These are phyloP conservation scores for Chionomys nivalis DNA, from an alignment of 2,113 vertebrate genomes.

Conservation along the genomic window DNA sequence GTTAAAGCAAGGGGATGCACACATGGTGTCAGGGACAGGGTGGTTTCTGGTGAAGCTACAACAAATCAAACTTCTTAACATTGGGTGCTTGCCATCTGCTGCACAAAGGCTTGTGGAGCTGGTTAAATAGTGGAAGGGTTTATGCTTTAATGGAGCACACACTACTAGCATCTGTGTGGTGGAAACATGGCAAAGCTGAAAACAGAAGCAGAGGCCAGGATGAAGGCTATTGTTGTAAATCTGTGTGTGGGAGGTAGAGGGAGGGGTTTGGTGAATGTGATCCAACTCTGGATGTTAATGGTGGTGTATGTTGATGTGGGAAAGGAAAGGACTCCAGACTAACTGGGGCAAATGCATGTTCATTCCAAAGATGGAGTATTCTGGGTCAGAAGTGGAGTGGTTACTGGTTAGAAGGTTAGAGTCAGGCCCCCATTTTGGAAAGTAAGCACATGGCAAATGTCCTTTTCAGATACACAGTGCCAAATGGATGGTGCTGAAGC, in stretches of 20 bases:
- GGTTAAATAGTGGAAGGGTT: neutral
- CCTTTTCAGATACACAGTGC: neutral
- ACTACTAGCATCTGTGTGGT: neutral
- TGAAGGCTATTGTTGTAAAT: fast-evolving
- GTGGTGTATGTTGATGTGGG: neutral
- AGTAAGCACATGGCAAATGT: neutral
- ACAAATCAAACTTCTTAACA: neutral
- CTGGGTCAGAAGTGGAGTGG: neutral
- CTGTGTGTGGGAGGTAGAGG: neutral
- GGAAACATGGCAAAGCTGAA: neutral
- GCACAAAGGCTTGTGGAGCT: neutral
- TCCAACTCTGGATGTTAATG: neutral
- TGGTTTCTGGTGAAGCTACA: neutral
- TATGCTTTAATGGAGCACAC: neutral
- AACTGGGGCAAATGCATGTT: neutral
- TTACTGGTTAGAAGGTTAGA: neutral
- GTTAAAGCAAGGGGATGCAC: neutral
- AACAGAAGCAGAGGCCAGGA: neutral
- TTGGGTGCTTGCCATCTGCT: neutral
- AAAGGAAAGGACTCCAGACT: neutral
- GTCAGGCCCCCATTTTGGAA: neutral
- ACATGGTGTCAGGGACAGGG: neutral
- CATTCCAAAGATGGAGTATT: neutral
- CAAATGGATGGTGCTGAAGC: neutral
- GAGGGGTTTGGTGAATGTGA: neutral